Percentiles rank a stretch among this genome's conserved stretches.
phyloP scores from a whole-genome alignment of 2,888 invertebrate genomes.

The Palloptera scutellata region DNA sequence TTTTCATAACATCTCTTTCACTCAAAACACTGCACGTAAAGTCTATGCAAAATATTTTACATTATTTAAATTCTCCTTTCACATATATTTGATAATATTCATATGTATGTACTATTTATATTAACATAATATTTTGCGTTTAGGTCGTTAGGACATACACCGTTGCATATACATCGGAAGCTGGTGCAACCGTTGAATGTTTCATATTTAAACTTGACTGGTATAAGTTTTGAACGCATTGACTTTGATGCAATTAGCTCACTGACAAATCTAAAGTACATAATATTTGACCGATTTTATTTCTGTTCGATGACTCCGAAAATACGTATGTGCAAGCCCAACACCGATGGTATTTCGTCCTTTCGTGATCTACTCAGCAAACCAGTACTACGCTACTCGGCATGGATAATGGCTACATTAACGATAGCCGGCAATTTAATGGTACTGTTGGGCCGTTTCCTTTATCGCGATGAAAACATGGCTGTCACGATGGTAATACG shows the following conservation, averaged over 20 bases:
- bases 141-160: constrained; percentile 64
- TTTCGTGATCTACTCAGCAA: constrained; percentile 69
- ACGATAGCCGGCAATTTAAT: constrained; percentile 71
- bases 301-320: constrained; percentile 71
- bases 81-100: no score
- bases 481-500: constrained; percentile 71
- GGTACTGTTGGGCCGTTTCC: constrained; percentile 71
- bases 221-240: constrained; percentile 66
- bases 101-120: no score
- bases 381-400: constrained; percentile 68
- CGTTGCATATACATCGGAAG: constrained; percentile 49
- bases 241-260: constrained; percentile 66
- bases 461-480: constrained; percentile 70
- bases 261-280: constrained; percentile 66
- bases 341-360: constrained; percentile 73
- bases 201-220: constrained; percentile 66
- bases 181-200: constrained; percentile 55
- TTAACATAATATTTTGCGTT: no score
- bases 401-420: constrained; percentile 71
- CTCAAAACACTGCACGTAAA: no score
- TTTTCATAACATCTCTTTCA: no score
- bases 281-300: constrained; percentile 71
- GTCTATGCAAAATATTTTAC: no score
- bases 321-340: constrained; percentile 69
- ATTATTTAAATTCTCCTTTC: no score